Evolutionary conservation across 30 jellyfish, hydroid and myxozoan genomes (phyloP).

Genomic region (Hydractinia symbiolongicarpus): DNA sequence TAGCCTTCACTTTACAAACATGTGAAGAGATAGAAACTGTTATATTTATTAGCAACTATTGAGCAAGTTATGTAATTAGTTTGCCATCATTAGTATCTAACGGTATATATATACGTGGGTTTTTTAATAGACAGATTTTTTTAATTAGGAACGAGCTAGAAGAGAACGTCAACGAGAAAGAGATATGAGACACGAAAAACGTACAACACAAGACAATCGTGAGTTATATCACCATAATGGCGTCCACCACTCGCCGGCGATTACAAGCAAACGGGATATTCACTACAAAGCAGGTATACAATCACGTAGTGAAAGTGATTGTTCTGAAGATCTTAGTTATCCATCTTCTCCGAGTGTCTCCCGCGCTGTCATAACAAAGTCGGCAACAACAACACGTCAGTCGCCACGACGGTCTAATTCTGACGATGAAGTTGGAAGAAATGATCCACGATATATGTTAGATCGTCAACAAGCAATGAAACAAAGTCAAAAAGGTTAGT

Average conservation of each 20-base stretch:
- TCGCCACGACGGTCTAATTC: background rate
- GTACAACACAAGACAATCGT: background rate
- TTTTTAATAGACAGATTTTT: too few relatives aligned
- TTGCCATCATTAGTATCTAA: too few relatives aligned
- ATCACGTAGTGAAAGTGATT: constrained; percentile 8
- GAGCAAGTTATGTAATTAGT: too few relatives aligned
- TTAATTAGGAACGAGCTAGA: constrained; percentile 3
- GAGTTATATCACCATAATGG: background rate
- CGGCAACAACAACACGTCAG: background rate
- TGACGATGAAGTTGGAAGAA: background rate
- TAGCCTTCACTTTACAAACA: too few relatives aligned
- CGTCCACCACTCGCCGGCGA: constrained; percentile 17
- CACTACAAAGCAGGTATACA: background rate
- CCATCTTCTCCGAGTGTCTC: constrained; percentile 9
- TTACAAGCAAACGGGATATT: background rate
- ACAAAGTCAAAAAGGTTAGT: background rate
- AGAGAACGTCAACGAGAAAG: constrained; percentile 16
- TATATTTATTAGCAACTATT: too few relatives aligned
- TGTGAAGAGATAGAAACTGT: too few relatives aligned
- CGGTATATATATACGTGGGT: too few relatives aligned
- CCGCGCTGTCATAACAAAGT: background rate
- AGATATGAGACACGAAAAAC: constrained; percentile 7
- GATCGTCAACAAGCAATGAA: background rate
- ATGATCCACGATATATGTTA: background rate
- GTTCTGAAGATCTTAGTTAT: background rate